Conservation (phyloP, 2,113 vertebrate species). For the Muntiacus muntjak region DNA sequence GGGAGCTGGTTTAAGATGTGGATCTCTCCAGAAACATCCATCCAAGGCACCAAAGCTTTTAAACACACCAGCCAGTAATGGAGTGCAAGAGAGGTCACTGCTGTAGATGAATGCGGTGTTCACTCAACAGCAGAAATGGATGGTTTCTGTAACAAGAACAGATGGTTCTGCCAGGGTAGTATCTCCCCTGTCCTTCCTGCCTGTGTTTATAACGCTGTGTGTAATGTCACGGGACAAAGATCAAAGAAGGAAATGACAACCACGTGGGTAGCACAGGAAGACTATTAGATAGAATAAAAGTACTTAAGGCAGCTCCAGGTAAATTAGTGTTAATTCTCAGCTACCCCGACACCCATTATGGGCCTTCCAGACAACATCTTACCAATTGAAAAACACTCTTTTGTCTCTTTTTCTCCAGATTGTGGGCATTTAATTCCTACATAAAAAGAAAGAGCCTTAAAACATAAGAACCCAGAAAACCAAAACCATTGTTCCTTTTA, state of each 20-base stretch:
- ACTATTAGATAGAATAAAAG: background rate
- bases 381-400: background rate
- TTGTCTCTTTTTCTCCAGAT: constrained; percentile 7
- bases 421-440: background rate
- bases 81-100: constrained; percentile 21
- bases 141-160: background rate
- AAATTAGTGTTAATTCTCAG: background rate
- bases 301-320: background rate
- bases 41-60: constrained; percentile 17
- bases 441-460: constrained; percentile 5
- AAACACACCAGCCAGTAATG: constrained; percentile 32
- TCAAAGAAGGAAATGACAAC: constrained; percentile 5
- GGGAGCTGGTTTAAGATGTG: constrained; percentile 36
- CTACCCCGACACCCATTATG: background rate
- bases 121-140: background rate
- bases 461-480: constrained; percentile 18
- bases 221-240: background rate
- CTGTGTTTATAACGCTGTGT: background rate
- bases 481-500: constrained; percentile 19
- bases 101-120: background rate
- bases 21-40: constrained; percentile 44
- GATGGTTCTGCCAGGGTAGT: background rate
- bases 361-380: background rate
- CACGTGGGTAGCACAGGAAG: background rate
- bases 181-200: background rate